Evolutionary conservation across 37 sponge, comb jelly and placozoan species (phyloP).

Genomic region (Diacarnus erythraeanus): DNA sequence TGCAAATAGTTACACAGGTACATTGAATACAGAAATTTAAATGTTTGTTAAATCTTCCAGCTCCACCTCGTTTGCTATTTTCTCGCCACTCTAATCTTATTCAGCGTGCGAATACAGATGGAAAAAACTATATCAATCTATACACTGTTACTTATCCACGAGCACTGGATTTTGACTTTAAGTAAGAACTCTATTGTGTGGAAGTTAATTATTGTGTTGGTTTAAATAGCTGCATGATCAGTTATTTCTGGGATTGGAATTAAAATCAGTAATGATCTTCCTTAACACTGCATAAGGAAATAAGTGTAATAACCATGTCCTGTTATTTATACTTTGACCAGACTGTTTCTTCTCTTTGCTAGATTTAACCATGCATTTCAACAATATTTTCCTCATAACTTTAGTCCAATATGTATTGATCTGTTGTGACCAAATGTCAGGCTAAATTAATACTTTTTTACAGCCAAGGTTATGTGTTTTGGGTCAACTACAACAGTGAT

Average conservation of each 20-base stretch:
- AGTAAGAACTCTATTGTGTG: neutral
- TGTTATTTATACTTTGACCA: too few species aligned
- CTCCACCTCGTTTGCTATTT: neutral
- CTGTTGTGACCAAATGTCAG: too few species aligned
- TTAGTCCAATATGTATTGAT: too few species aligned
- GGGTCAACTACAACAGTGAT: neutral
- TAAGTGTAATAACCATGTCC: too few species aligned
- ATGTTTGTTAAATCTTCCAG: neutral
- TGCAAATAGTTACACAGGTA: neutral
- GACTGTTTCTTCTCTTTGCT: too few species aligned
- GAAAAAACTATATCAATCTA: neutral
- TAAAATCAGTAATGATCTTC: too few species aligned
- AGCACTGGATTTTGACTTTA: slow-evolving; percentile 11
- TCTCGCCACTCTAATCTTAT: neutral
- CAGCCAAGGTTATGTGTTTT: slow-evolving; percentile 12
- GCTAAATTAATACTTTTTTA: too few species aligned
- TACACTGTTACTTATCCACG: slow-evolving; percentile 12
- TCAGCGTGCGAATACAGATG: slow-evolving; percentile 17
- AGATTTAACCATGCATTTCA: too few species aligned
- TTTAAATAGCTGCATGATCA: too few species aligned
- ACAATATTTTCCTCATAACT: too few species aligned
- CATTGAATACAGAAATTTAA: neutral
- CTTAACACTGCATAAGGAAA: too few species aligned
- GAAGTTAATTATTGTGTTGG: neutral
- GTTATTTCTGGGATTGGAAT: too few species aligned